phyloP scores from a whole-genome alignment of 2,888 invertebrate species.

The Meta bourneti region DNA sequence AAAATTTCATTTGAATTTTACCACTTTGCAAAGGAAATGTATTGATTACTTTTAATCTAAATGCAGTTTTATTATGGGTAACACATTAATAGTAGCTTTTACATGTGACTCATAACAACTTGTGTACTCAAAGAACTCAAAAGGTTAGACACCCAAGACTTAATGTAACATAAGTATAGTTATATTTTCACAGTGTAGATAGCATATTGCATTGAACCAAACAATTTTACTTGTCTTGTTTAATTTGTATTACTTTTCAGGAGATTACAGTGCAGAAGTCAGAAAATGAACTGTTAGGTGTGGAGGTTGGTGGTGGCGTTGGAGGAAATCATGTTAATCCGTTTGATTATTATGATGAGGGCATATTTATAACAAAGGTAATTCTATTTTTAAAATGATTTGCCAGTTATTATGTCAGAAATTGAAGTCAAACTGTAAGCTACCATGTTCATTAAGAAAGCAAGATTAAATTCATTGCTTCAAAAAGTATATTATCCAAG shows the following conservation, averaged over 20 bases:
- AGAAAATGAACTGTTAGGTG: constrained; percentile 86
- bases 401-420: not conserved
- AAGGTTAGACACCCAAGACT: not conserved
- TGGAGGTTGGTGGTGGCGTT: constrained; percentile 83
- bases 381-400: constrained; percentile 1
- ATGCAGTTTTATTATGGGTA: not conserved
- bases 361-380: constrained; percentile 86
- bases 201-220: not conserved
- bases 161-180: not conserved
- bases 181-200: not conserved
- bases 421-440: not conserved
- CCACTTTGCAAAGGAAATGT: too few species aligned
- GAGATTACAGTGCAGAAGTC: constrained; percentile 92
- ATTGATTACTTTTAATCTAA: not conserved
- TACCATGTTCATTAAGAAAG: too few species aligned
- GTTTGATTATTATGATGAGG: constrained; percentile 82
- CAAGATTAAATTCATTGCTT: too few species aligned
- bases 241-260: constrained; percentile 82
- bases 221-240: not conserved
- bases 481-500: too few species aligned
- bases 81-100: not conserved
- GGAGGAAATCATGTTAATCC: constrained; percentile 82
- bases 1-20: too few species aligned
- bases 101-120: not conserved
- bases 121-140: too few species aligned